These are phyloP conservation scores for Aphelenchoides avenae DNA, from an alignment of 1,140 invertebrate genomes.

Conservation along the genomic window DNA sequence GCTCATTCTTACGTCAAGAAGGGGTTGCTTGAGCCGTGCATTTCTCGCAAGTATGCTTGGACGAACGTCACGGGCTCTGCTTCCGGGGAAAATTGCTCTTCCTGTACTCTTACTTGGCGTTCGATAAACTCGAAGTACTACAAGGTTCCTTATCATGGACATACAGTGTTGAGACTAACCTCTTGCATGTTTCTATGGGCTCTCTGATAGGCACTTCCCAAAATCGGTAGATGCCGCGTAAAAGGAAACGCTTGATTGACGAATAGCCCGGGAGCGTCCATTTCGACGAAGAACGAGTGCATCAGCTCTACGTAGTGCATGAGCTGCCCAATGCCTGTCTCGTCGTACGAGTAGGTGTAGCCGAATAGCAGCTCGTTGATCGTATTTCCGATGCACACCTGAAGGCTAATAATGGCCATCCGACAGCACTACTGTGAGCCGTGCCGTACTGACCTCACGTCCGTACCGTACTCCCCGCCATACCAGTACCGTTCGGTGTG, in stretches of 20 bases:
- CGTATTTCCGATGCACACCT: constrained; percentile 5
- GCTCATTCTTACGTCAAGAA: neutral
- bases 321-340: constrained; percentile 4
- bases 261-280: no score
- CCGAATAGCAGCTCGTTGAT: constrained; percentile 8
- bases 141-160: neutral
- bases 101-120: neutral
- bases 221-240: neutral
- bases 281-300: neutral
- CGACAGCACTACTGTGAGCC: neutral
- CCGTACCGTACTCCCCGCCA: no score
- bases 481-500: no score
- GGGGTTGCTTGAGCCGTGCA: neutral
- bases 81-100: neutral
- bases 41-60: constrained; percentile 1
- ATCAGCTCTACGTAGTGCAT: neutral
- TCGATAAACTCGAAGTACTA: constrained; percentile 2
- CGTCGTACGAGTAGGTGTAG: constrained; percentile 1
- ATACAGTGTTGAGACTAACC: no score
- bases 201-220: neutral
- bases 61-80: neutral
- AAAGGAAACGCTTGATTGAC: neutral
- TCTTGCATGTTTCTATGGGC: neutral
- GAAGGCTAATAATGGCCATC: no score
- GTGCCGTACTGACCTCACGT: no score